These are phyloP conservation scores for Prosapia bicincta DNA, from an alignment of 2,888 invertebrate genomes.

Conservation along the genomic window DNA sequence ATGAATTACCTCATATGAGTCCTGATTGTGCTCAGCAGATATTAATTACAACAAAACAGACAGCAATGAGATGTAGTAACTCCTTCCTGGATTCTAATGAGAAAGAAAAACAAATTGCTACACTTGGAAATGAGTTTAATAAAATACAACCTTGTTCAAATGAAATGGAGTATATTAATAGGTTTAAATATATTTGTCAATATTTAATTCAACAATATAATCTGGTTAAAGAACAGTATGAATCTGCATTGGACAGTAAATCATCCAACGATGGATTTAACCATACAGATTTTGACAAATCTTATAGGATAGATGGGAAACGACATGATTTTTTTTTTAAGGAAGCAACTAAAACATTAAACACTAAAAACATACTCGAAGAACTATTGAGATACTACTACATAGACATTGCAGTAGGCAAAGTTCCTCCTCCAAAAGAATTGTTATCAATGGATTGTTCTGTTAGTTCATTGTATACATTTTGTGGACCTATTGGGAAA, in stretches of 20 bases:
- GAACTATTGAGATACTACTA: not conserved
- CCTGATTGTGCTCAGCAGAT: constrained; percentile 20
- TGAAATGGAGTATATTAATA: constrained; percentile 16
- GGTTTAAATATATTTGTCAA: constrained; percentile 24
- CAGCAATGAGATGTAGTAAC: constrained; percentile 11
- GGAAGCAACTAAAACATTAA: constrained; percentile 17
- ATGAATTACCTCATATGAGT: constrained; percentile 6
- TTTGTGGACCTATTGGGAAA: constrained; percentile 19
- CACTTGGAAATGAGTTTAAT: constrained; percentile 14
- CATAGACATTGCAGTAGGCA: not conserved
- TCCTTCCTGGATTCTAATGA: constrained; percentile 3
- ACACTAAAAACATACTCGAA: not conserved
- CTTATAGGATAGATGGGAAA: constrained; percentile 16
- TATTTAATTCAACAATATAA: constrained; percentile 20
- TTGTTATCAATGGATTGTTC: not conserved
- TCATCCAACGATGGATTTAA: constrained; percentile 8
- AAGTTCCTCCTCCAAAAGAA: constrained; percentile 8
- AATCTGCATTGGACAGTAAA: constrained; percentile 11
- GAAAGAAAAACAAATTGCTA: not conserved
- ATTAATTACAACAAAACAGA: constrained; percentile 11
- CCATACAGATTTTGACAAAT: constrained; percentile 7
- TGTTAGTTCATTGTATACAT: constrained; percentile 7
- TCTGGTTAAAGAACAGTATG: constrained; percentile 15
- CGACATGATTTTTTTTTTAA: constrained; percentile 14
- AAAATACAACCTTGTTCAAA: constrained; percentile 3